These are phyloP conservation scores for Dicyrtoma fusca DNA, from an alignment of 2,888 invertebrate species.

Conservation along the genomic window DNA sequence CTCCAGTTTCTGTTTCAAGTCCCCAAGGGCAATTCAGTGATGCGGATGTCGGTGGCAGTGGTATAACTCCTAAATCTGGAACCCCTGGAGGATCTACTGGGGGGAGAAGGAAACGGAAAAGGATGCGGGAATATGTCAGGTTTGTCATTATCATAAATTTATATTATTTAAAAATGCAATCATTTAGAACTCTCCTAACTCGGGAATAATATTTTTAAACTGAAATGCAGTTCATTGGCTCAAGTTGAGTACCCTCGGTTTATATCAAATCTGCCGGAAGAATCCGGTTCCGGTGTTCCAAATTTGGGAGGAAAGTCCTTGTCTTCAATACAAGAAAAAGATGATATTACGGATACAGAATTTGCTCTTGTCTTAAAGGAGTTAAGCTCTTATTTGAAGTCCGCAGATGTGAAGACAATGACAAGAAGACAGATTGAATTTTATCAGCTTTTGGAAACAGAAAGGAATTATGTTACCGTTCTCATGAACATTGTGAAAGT, in stretches of 20 bases:
- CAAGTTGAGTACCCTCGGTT: constrained; percentile 57
- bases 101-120: constrained; percentile 50
- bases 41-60: not conserved
- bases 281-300: constrained; percentile 60
- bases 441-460: constrained; percentile 92
- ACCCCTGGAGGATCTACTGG: constrained; percentile 44
- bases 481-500: constrained; percentile 89
- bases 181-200: not conserved
- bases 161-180: not conserved
- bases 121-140: constrained; percentile 49
- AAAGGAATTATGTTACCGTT: constrained; percentile 95
- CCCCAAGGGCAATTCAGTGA: constrained; percentile 2
- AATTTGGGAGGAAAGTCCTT: constrained; percentile 54
- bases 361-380: constrained; percentile 50
- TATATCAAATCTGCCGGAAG: constrained; percentile 63
- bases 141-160: constrained; percentile 19
- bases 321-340: constrained; percentile 27
- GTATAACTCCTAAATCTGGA: constrained; percentile 39
- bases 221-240: constrained; percentile 27
- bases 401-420: constrained; percentile 67
- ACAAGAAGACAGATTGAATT: constrained; percentile 81
- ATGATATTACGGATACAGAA: constrained; percentile 51
- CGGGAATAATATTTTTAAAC: not conserved
- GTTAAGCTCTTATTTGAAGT: constrained; percentile 40
- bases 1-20: constrained; percentile 26